Evolutionary conservation across 1,140 invertebrate species (phyloP), one percentile per base, ranked within the genome.

Genomic region (Bombus waltoni): DNA sequence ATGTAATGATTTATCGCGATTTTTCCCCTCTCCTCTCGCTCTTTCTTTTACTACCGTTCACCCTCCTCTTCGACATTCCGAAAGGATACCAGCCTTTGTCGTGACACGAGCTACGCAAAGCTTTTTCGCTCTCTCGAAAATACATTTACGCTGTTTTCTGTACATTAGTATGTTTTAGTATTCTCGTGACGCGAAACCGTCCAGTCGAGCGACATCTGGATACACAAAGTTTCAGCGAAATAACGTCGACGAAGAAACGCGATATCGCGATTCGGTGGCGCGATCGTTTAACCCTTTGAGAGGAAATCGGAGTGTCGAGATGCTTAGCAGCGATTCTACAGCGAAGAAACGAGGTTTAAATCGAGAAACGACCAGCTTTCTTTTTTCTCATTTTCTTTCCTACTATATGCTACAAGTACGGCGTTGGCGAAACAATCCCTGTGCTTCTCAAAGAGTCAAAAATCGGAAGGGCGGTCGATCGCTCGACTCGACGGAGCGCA

Each of bases 1-100:
- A 82, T 87, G 88, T 80, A 87, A 88, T 72, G 79, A 86, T 89
- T 86, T 65, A 73, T 35, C 57, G 65, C 71, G 53, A 47, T 35
- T 80, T 77, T 18, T 84, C 35, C 65, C 22, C 66, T 83, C 44
- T 18, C 40, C 25, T 53, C 25, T 3, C 57, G 18, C 42, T 71
- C 28, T 10, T 66, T 57, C 71, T 11, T 38, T 57, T 44, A 22
- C 71, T 53, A 65, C 40, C 42, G 25, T 59, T 83, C 83, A 44
- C 47, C 40, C 32, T 32, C 28, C 28, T 32, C 25, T 44, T 35
- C 15, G 32, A 35, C 35, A 66, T 66, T 66, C 32, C 66, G 35
- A 70, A 70, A 38, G 66, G 15, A 32, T 35, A 66, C 65, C 28
- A 83, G 35, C 73, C 28, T 47, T 42, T 15, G 9, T 15, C 13